Evolutionary conservation across 92 coral and sea anemone species (phyloP).

Genomic region (Umimayanthus kanabou): DNA sequence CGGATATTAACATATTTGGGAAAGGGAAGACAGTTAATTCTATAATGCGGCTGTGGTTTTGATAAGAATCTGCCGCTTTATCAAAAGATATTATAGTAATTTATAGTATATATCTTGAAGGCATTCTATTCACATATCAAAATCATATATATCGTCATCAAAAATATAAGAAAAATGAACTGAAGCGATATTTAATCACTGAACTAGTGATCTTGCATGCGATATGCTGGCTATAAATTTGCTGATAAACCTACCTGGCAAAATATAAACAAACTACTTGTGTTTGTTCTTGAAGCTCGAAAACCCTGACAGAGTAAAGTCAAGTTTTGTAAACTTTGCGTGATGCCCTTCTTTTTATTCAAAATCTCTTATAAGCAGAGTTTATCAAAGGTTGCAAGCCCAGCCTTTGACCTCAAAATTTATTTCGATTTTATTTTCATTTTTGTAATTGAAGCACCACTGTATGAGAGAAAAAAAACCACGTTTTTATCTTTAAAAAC

Average conservation of each 20-base stretch:
- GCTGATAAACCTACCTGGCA: background rate
- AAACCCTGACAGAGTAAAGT: background rate
- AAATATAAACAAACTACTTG: background rate
- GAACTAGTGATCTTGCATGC: slow-evolving; percentile 13
- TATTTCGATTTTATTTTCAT: background rate
- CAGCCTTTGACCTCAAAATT: slow-evolving; percentile 23
- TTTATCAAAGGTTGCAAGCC: slow-evolving; percentile 32
- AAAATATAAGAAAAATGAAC: background rate
- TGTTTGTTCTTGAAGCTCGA: background rate
- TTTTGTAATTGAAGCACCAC: background rate
- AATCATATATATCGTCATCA: background rate
- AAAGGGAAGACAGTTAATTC: background rate
- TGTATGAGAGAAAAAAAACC: background rate
- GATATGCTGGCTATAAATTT: background rate
- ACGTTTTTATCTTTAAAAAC: background rate
- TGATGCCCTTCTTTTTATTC: background rate
- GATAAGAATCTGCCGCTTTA: slow-evolving; percentile 35
- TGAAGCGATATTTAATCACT: slow-evolving; percentile 11
- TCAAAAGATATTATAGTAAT: slow-evolving; percentile 30
- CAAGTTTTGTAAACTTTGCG: background rate
- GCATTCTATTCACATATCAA: slow-evolving; percentile 4
- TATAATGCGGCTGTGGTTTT: slow-evolving; percentile 20
- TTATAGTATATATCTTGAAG: slow-evolving; percentile 33
- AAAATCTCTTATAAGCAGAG: background rate
- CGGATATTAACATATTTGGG: background rate